phyloP scores from a whole-genome alignment of 2,888 invertebrate species.

The Pristionchus fissidentatus region DNA sequence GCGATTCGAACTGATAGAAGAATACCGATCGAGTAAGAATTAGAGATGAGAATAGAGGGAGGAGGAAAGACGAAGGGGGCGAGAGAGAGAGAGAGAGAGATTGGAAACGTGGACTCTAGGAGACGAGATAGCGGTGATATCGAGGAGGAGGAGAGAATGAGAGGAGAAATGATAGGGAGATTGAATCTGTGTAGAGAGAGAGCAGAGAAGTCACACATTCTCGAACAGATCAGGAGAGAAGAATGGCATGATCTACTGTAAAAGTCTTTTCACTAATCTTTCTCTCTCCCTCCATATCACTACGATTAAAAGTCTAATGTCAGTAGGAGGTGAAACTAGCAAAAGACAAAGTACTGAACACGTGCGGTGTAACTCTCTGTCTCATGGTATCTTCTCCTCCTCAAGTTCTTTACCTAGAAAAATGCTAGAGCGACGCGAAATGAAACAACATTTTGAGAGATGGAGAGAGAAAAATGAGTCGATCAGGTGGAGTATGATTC shows the following conservation, averaged over 20 bases:
- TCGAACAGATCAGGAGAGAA: no score
- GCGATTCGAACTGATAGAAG: conserved; percentile 1
- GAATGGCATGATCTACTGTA: neutral
- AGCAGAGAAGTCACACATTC: neutral
- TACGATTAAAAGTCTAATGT: neutral
- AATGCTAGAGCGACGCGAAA: neutral
- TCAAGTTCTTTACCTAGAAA: neutral
- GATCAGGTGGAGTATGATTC: neutral
- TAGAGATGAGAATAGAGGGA: neutral
- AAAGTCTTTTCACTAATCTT: no score
- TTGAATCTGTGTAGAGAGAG: neutral
- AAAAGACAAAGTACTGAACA: neutral
- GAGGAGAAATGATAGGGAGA: neutral
- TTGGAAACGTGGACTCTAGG: no score
- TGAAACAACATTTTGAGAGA: neutral
- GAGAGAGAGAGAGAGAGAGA: no score
- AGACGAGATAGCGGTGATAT: neutral
- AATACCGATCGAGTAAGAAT: neutral
- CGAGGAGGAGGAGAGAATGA: neutral
- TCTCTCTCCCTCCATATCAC: no score
- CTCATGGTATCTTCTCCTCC: neutral
- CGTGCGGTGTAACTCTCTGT: no score
- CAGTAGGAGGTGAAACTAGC: neutral
- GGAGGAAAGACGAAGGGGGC: neutral
- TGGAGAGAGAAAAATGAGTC: neutral